A percentile compares a stretch with the other conserved stretches of the same genome.
These are phyloP conservation scores for Dromococcyx pavoninus DNA, from an alignment of 2,797 vertebrate species.

Conservation along the genomic window DNA sequence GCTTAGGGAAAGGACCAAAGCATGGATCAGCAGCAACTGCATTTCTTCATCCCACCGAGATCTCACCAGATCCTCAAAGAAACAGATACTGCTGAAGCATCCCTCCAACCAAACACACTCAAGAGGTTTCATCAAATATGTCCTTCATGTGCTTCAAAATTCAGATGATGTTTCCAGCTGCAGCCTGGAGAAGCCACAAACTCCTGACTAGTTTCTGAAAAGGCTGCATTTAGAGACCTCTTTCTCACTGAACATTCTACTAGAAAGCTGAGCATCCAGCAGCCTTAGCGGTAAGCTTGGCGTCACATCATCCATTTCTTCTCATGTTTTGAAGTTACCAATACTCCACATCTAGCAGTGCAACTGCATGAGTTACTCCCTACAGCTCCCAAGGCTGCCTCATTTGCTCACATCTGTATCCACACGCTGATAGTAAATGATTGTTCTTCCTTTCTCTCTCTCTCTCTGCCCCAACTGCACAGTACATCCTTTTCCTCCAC, in stretches of 20 bases:
- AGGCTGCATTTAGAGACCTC: background rate
- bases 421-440: background rate
- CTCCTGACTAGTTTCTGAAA: background rate
- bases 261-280: background rate
- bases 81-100: background rate
- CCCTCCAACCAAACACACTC: background rate
- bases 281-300: background rate
- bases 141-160: background rate
- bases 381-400: background rate
- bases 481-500: background rate
- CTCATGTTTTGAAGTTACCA: background rate
- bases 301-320: background rate
- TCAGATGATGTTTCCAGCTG: background rate
- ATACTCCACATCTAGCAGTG: background rate
- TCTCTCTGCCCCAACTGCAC: background rate
- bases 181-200: background rate
- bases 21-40: background rate
- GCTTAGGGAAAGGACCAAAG: background rate
- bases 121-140: background rate
- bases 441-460: background rate
- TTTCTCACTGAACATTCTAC: background rate
- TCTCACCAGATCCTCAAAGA: background rate
- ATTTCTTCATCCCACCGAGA: background rate
- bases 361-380: background rate
- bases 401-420: background rate